Base-by-base conservation (phyloP, 2,113 vertebrate species). In the Brachyhypopomus occidentalis region DNA sequence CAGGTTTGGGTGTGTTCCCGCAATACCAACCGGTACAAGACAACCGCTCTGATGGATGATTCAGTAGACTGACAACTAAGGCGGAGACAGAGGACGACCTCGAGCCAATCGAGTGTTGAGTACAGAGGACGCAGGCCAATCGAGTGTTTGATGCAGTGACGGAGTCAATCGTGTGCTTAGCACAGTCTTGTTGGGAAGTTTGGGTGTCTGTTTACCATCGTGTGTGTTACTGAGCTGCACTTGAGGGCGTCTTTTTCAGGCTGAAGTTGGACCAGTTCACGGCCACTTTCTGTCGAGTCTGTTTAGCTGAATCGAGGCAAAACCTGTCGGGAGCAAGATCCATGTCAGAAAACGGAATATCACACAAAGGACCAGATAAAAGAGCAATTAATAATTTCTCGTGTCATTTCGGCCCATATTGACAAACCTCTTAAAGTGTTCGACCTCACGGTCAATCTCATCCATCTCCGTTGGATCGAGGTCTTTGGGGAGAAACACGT, bases 261-360 rank as follows among this genome's bases (percentile, higher is more conserved):
- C 94, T 98, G 92, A 99, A 99, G 94, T 99, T 99, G 93, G 97
- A 96, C 98, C 98, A 99, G 91, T 99, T 99, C 88, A 99, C 98
- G 11, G 96, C 96, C 88, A 99, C 95, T 90, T 99, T 99, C 94
- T 97, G 97, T 80, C 98, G 96, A 0, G 96, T 98, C 89, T 99
- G 98, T 92, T 99, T 99, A 80, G 98, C 97, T 62, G 98, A 99
- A 89, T 99, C 98, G 77, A 99, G 95, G 90, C 98, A 99, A 94
- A 99, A 99, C 92, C 98, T 99, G 84, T 11, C 75, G 23, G 12
- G 30, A 70, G 55, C 62, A 4, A 71, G 2, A 20, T 41, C 41
- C 9, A 9, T 41, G 41, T 41, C 25, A 12, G 52, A 23, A 17
- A 25, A 23, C 1, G 45, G 45, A 52, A 52, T 58, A 45, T n/a